Percentiles rank a stretch among this genome's conserved stretches.
Conservation (phyloP, 2,797 vertebrate species). For the Tarsius wallacei region DNA sequence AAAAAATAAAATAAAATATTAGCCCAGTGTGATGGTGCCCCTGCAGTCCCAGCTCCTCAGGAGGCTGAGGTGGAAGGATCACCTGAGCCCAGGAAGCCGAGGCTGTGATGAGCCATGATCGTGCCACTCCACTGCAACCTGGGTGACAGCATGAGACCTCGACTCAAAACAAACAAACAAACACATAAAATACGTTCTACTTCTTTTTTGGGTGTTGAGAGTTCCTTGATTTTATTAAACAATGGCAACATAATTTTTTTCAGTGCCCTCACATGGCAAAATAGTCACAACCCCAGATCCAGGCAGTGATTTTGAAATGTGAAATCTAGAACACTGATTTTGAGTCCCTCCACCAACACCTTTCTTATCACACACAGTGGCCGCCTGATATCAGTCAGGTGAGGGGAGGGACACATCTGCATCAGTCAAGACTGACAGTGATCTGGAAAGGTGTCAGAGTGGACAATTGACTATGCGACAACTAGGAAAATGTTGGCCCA, state of each 20-base stretch:
- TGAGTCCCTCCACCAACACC: background rate
- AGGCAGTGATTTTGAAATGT: background rate
- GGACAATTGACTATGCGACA: background rate
- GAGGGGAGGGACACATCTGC: background rate
- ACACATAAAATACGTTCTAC: background rate
- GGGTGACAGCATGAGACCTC: too few relatives aligned
- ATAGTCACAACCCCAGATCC: background rate
- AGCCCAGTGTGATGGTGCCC: too few relatives aligned
- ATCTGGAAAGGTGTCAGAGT: background rate
- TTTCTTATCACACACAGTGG: background rate
- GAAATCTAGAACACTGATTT: background rate
- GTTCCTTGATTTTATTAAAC: conserved; percentile 47
- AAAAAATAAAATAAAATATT: too few relatives aligned
- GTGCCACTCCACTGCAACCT: too few relatives aligned
- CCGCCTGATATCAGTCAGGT: background rate
- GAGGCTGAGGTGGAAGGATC: too few relatives aligned
- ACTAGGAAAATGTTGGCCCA: background rate
- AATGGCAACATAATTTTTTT: background rate
- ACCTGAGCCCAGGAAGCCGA: too few relatives aligned
- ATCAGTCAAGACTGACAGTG: background rate
- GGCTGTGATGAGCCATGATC: too few relatives aligned
- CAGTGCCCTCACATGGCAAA: background rate
- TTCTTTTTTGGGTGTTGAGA: background rate
- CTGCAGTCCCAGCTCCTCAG: too few relatives aligned
- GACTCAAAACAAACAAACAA: too few relatives aligned